A percentile compares a stretch with the other conserved stretches of the same genome.
Conservation (phyloP, 2,113 vertebrate genomes). For the Bettongia penicillata region DNA sequence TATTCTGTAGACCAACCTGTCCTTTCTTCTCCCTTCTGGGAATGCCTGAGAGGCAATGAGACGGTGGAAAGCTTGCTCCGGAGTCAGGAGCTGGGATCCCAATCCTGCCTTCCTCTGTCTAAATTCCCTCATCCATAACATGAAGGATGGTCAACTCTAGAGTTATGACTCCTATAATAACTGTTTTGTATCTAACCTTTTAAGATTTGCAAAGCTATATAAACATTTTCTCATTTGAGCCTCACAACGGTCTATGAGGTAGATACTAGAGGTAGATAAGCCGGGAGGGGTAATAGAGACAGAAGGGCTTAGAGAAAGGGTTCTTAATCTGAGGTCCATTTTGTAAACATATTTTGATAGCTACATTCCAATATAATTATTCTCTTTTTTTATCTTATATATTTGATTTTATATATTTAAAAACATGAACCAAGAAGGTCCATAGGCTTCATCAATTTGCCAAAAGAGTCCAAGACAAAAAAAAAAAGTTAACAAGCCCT, state of each 20-base stretch:
- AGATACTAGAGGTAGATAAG: not conserved
- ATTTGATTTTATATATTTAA: not conserved
- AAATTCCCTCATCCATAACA: not conserved
- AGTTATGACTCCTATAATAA: not conserved
- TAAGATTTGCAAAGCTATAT: not conserved
- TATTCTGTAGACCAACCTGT: not conserved
- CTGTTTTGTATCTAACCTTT: not conserved
- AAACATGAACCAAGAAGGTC: not conserved
- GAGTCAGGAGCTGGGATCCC: no score
- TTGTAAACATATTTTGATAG: not conserved
- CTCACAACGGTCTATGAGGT: not conserved
- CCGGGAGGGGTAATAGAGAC: not conserved
- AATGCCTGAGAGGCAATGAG: no score
- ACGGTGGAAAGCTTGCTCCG: no score
- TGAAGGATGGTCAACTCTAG: not conserved
- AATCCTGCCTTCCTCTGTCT: not conserved
- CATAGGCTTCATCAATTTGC: not conserved
- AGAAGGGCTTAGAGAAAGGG: not conserved
- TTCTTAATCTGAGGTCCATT: no score
- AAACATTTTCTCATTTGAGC: no score
- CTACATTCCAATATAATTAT: not conserved
- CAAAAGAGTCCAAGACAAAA: not conserved
- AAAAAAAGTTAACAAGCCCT: not conserved
- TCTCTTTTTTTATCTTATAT: not conserved
- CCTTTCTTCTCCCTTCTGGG: no score